Evolutionary conservation across 2,888 invertebrate species (phyloP).

Genomic region (Iselma pallidipennis): DNA sequence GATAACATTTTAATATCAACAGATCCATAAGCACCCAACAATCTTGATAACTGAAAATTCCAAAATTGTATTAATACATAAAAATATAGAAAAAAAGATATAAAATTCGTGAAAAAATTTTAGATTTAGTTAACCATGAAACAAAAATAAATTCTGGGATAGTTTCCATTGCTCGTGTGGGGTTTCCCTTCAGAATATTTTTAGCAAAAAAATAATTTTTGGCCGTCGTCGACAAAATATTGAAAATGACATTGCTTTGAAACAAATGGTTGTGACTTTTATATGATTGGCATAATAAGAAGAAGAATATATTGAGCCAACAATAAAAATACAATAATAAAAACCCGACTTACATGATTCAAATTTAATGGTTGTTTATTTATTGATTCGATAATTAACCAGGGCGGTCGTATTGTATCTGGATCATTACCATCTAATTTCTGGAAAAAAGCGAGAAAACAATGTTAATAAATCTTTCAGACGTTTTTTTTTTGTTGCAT

Average conservation of each 20-base stretch:
- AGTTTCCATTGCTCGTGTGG: not conserved
- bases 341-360: slow-evolving; percentile 39
- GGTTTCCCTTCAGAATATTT: slow-evolving; percentile 10
- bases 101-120: not conserved
- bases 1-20: slow-evolving; percentile 66
- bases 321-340: too few relatives aligned
- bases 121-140: not conserved
- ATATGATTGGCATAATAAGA: slow-evolving; percentile 17
- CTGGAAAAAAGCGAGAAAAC: slow-evolving; percentile 46
- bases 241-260: slow-evolving; percentile 15
- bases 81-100: slow-evolving; percentile 3
- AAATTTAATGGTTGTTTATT: slow-evolving; percentile 44
- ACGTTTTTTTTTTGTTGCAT: not conserved
- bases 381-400: slow-evolving; percentile 55
- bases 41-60: slow-evolving; percentile 61
- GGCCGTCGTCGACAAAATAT: slow-evolving; percentile 4
- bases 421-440: slow-evolving; percentile 61
- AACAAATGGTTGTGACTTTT: slow-evolving; percentile 15
- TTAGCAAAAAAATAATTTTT: slow-evolving; percentile 11
- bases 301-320: slow-evolving; percentile 10
- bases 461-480: not conserved
- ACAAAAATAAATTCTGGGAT: not conserved
- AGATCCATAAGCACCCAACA: slow-evolving; percentile 64
- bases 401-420: slow-evolving; percentile 56
- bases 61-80: not conserved